phyloP scores from a whole-genome alignment of 2,113 vertebrate genomes.

The Ctenodactylus gundi region DNA sequence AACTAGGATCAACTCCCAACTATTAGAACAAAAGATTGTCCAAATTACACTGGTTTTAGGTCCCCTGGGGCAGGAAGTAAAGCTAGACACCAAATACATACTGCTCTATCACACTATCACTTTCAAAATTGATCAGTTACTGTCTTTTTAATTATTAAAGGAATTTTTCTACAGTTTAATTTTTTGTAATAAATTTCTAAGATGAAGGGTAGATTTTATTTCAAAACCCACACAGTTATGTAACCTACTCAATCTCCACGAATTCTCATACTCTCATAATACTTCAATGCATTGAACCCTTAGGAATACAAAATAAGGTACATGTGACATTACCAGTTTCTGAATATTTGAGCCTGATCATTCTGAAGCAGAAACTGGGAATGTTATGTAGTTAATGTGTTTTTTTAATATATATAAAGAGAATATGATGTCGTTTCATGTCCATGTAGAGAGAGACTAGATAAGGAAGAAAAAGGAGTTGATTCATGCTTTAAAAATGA shows the following conservation, averaged over 20 bases:
- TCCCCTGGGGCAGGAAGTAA: not conserved
- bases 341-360: constrained; percentile 5
- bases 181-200: constrained; percentile 24
- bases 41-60: not conserved
- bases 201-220: constrained; percentile 27
- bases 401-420: too few species aligned
- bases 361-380: not conserved
- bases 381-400: not conserved
- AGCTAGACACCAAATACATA: not conserved
- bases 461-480: not conserved
- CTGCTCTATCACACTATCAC: not conserved
- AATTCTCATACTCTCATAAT: not conserved
- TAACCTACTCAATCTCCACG: not conserved
- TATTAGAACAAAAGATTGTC: not conserved
- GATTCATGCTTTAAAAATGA: not conserved
- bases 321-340: not conserved
- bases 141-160: constrained; percentile 21
- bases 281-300: not conserved
- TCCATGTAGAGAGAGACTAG: not conserved
- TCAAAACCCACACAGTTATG: not conserved
- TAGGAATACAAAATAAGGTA: constrained; percentile 20
- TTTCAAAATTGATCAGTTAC: constrained; percentile 15
- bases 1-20: not conserved
- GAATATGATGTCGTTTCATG: constrained; percentile 32
- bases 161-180: not conserved